Conservation (phyloP, 1,140 invertebrate genomes). For the Aphaenogaster rudis region DNA sequence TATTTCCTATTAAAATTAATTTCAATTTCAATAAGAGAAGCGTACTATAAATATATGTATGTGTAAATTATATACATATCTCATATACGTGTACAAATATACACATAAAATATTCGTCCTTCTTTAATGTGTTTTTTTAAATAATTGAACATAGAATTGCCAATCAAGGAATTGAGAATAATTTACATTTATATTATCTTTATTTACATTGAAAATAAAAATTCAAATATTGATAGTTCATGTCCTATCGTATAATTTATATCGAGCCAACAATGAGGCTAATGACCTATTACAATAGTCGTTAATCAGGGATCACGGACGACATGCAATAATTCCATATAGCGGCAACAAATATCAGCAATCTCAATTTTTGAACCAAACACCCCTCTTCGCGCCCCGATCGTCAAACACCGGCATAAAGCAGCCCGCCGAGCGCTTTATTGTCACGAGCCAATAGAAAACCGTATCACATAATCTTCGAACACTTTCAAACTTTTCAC, state of each 20-base stretch:
- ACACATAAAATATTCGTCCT: neutral
- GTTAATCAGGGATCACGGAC: conserved; percentile 22
- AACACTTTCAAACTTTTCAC: conserved; percentile 71
- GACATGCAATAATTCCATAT: conserved; percentile 25
- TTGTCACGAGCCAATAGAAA: conserved; percentile 60
- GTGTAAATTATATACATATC: neutral
- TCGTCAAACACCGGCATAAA: conserved; percentile 66
- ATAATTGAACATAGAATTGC: conserved; percentile 8
- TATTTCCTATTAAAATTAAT: neutral
- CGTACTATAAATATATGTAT: neutral
- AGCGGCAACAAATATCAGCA: conserved; percentile 20
- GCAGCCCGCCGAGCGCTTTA: conserved; percentile 65
- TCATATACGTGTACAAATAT: neutral
- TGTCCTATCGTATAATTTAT: conserved; percentile 5
- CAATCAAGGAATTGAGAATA: neutral
- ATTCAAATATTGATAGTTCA: conserved; percentile 18
- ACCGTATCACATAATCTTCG: conserved; percentile 67
- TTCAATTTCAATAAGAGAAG: neutral
- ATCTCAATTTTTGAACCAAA: conserved; percentile 50
- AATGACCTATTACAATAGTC: conserved; percentile 31
- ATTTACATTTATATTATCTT: conserved; percentile 42
- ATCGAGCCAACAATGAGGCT: conserved; percentile 1
- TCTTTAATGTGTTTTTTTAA: neutral
- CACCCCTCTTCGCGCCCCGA: neutral
- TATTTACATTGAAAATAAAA: conserved; percentile 24